phyloP scores from a whole-genome alignment of 2,797 vertebrate species.

The Botia almorhae region DNA sequence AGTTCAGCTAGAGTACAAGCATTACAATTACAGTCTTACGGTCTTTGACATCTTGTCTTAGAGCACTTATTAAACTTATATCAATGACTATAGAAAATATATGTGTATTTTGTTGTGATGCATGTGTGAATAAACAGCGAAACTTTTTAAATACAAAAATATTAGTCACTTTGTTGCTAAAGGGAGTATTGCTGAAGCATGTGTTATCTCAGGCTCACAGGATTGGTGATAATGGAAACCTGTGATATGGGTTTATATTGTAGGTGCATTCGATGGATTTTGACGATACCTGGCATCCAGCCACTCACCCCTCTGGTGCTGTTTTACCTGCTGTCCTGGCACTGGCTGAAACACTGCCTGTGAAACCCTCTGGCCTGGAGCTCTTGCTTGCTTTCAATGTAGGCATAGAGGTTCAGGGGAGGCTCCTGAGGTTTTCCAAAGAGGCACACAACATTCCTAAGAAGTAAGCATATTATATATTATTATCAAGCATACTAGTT shows the following conservation, averaged over 20 bases:
- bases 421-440: conserved; percentile 86
- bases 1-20: not conserved
- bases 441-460: conserved; percentile 91
- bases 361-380: conserved; percentile 83
- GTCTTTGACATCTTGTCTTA: too few species aligned
- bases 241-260: conserved; percentile 10
- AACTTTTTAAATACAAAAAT: too few species aligned
- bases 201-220: not conserved
- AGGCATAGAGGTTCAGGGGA: conserved; percentile 91
- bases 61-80: not conserved
- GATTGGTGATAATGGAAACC: not conserved
- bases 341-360: conserved; percentile 81
- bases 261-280: conserved; percentile 97
- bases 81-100: too few species aligned
- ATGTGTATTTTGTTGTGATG: not conserved
- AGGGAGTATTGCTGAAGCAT: not conserved
- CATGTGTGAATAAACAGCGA: not conserved
- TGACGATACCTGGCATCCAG: conserved; percentile 94
- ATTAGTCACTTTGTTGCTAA: not conserved
- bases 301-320: conserved; percentile 92
- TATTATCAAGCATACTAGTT: not conserved
- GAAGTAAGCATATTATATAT: conserved; percentile 73
- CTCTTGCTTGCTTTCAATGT: conserved; percentile 91
- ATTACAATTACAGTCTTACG: too few species aligned
- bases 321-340: conserved; percentile 87